Percentiles rank a stretch among this genome's conserved stretches.
Conservation (phyloP, 2,797 vertebrate species). For the Sebastes alutus region DNA sequence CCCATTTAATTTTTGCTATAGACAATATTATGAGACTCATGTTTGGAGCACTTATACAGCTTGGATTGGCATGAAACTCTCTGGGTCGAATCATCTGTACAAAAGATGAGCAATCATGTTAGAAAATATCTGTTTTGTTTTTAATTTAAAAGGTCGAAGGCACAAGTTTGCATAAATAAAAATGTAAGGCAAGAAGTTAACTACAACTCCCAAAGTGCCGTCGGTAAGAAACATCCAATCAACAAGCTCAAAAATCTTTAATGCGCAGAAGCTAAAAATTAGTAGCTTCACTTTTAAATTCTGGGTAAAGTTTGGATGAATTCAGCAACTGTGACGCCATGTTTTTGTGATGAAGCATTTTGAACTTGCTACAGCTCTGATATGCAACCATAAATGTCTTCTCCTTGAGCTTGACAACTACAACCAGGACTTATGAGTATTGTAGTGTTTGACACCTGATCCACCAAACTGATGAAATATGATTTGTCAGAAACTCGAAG, state of each 20-base stretch:
- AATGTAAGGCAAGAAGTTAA: background rate
- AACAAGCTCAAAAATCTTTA: background rate
- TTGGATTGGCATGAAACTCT: background rate
- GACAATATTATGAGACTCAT: background rate
- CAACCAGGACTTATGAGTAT: background rate
- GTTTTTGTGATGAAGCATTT: too few relatives aligned
- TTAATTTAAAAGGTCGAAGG: too few relatives aligned
- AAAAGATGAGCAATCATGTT: background rate
- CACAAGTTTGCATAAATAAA: background rate
- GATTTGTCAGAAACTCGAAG: too few relatives aligned
- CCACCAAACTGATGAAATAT: background rate
- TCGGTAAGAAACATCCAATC: background rate
- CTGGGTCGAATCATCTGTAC: background rate
- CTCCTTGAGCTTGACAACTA: background rate
- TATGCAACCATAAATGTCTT: background rate
- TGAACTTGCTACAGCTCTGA: background rate
- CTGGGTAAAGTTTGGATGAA: too few relatives aligned
- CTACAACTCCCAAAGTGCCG: background rate
- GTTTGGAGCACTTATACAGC: background rate
- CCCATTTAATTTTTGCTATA: background rate
- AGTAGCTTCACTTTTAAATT: too few relatives aligned
- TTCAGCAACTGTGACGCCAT: too few relatives aligned
- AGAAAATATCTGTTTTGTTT: background rate
- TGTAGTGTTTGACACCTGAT: background rate
- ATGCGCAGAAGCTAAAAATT: too few relatives aligned